Evolutionary conservation across 2,113 vertebrate genomes (phyloP).

Genomic region (Cnemophilus loriae): DNA sequence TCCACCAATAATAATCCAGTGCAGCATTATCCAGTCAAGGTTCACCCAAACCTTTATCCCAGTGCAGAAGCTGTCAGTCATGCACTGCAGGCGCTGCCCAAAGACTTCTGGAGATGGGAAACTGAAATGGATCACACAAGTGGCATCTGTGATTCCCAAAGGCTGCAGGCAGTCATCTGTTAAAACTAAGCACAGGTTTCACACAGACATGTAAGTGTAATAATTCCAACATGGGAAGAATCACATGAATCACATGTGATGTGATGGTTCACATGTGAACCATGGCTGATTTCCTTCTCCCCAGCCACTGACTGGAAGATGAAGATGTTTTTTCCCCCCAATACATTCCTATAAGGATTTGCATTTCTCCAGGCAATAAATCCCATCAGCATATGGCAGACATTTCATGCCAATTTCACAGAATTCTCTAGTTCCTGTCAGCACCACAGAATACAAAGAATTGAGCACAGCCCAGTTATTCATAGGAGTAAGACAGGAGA

Average conservation of each 20-base stretch:
- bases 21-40: not conserved
- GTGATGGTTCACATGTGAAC: too few species aligned
- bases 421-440: not conserved
- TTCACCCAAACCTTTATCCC: slow-evolving; percentile 68
- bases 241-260: too few species aligned
- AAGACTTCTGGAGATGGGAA: slow-evolving; percentile 83
- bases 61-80: slow-evolving; percentile 80
- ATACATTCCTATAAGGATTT: not conserved
- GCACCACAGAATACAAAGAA: not conserved
- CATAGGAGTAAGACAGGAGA: not conserved
- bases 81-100: slow-evolving; percentile 79
- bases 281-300: not conserved
- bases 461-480: not conserved
- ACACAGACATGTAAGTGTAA: not conserved
- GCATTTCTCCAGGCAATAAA: not conserved
- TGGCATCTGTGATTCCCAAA: slow-evolving; percentile 84
- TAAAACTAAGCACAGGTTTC: slow-evolving; percentile 72
- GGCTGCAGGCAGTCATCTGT: slow-evolving; percentile 78
- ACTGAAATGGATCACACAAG: slow-evolving; percentile 84
- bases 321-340: not conserved
- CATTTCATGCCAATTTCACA: not conserved
- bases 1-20: not conserved
- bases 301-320: not conserved
- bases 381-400: not conserved
- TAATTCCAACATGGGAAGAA: not conserved